Base-by-base conservation (phyloP, 2,888 invertebrate genomes). In the Antheraea yamamai region DNA sequence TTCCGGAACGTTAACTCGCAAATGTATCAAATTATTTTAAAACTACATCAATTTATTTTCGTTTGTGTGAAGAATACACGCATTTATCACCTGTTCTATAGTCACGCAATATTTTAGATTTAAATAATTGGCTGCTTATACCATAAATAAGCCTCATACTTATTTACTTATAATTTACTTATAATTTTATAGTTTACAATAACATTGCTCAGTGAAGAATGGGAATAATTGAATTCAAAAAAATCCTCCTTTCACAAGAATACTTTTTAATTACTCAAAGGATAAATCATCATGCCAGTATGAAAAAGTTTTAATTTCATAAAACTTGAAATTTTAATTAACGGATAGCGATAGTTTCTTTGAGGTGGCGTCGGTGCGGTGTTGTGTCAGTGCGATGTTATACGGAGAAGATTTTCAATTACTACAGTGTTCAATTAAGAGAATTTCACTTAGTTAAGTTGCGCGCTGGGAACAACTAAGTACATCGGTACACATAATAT, bases 391-490 rank as follows among this genome's bases (percentile, higher is more conserved):
- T 79, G 80, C 83, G 77, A 83, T 85, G 83, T 84, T 84, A 87
- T 30, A 66, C 16, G 85, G 83, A 77, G 83, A 83, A 84, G 84
- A 83, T 85, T 88, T 88, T 83, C 87, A 88, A 89, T 90, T 88
- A 89, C 87, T 89, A 84, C 80, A 78, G 82, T 79, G 83, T 84
- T 84, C 87, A 89, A 90, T 90, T 89, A 89, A 88, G 87, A 83
- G 85, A 85, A 89, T 88, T 88, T 12, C 87, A 86, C 86, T 87
- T 84, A 85, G 84, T 79, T 78, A 82, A 79, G 80, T 81, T 77
- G 81, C 77, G 81, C 78, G 81, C 81, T 79, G 81, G 80, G 81
- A 81, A 82, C 82, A 84, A 85, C 87, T 87, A 87, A 89, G 7
- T 85, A 84, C 79, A 82, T 81, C 80, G 78, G 81, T 81, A 79